Percentiles rank a stretch among this genome's conserved stretches.
Evolutionary conservation across 2,113 vertebrate genomes (phyloP).

Genomic region (Poecile atricapillus): DNA sequence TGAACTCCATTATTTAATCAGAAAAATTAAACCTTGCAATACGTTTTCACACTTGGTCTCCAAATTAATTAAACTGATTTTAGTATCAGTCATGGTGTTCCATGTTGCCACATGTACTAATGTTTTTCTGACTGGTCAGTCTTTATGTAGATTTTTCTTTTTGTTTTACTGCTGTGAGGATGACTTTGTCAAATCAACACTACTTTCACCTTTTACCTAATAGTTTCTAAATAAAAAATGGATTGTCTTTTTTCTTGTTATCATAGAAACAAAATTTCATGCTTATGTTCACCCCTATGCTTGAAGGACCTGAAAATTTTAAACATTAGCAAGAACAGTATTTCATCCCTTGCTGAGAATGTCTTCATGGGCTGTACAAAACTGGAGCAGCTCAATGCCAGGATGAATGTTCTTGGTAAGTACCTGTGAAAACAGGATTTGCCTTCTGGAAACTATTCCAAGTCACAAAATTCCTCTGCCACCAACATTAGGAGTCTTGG

Average conservation of each 20-base stretch:
- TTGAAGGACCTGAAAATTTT: constrained; percentile 86
- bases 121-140: neutral
- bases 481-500: neutral
- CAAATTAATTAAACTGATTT: neutral
- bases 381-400: constrained; percentile 85
- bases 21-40: neutral
- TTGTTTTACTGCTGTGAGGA: neutral
- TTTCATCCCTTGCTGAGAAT: constrained; percentile 75
- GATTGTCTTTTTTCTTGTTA: neutral
- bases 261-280: constrained; percentile 83
- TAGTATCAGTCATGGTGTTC: neutral
- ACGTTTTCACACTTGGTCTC: neutral
- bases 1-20: neutral
- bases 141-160: neutral
- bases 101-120: neutral
- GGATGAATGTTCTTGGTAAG: constrained; percentile 86
- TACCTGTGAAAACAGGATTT: neutral
- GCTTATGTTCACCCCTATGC: constrained; percentile 69
- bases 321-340: constrained; percentile 87
- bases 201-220: neutral
- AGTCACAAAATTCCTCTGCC: neutral
- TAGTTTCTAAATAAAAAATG: neutral
- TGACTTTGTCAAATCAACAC: neutral
- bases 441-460: neutral
- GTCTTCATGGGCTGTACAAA: constrained; percentile 82